Conservation (phyloP, 2,113 vertebrate species). For the Cathartes aura region DNA sequence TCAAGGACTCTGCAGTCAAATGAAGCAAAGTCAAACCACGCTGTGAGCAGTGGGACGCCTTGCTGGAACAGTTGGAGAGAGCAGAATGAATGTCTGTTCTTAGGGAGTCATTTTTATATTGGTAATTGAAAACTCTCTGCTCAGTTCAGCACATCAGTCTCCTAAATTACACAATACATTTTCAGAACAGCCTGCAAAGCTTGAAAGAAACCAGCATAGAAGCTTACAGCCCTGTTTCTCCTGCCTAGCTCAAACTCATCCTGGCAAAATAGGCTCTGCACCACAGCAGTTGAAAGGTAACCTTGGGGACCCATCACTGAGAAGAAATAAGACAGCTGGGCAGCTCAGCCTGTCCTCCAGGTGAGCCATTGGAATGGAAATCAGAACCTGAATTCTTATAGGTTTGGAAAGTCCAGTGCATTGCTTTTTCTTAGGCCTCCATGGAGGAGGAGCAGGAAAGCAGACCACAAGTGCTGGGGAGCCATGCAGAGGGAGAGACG, state of each 20-base stretch:
- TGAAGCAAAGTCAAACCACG: neutral
- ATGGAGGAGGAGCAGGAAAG: neutral
- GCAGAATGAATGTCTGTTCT: slow-evolving; percentile 1
- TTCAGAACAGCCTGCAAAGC: slow-evolving; percentile 15
- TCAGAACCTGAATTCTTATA: neutral
- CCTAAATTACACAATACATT: slow-evolving; percentile 19
- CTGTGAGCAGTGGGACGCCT: neutral
- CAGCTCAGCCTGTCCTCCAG: neutral
- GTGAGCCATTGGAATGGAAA: neutral
- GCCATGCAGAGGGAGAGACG: neutral
- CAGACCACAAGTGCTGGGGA: neutral
- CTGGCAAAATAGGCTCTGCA: neutral
- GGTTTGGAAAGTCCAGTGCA: neutral
- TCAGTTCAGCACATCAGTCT: slow-evolving; percentile 9
- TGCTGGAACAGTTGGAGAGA: neutral
- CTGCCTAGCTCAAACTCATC: neutral
- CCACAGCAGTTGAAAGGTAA: neutral
- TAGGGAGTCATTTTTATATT: neutral
- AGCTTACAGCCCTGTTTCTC: neutral
- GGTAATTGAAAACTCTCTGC: slow-evolving; percentile 15
- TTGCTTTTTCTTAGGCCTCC: neutral
- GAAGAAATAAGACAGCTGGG: neutral
- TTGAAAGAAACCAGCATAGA: neutral
- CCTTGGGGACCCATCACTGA: neutral
- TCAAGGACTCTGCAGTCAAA: neutral